A percentile compares a stretch with the other conserved stretches of the same genome.
Evolutionary conservation across 1,140 invertebrate genomes (phyloP).

Genomic region (Solenopsis fugax): DNA sequence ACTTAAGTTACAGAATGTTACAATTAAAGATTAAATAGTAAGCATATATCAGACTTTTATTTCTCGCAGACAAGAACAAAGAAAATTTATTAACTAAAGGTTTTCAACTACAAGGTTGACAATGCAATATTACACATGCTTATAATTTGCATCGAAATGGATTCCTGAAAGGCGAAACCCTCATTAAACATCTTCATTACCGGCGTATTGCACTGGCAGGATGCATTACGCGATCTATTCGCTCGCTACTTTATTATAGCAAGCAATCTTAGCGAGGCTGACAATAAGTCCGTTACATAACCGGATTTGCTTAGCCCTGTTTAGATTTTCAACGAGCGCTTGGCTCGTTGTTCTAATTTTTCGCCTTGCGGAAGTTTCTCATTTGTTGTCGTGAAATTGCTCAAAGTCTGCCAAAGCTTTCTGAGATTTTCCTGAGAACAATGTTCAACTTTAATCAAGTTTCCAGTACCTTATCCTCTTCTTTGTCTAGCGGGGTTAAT

Average conservation of each 20-base stretch:
- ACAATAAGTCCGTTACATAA: conserved; percentile 74
- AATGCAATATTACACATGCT: neutral
- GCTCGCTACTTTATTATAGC: conserved; percentile 74
- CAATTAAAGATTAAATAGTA: neutral
- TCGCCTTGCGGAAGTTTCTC: neutral
- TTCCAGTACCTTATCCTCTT: conserved; percentile 9
- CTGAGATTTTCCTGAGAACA: conserved; percentile 27
- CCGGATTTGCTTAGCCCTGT: conserved; percentile 45
- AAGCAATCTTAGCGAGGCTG: conserved; percentile 68
- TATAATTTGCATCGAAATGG: conserved; percentile 33
- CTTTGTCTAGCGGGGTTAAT: conserved; percentile 24
- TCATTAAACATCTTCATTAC: conserved; percentile 62
- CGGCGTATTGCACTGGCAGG: conserved; percentile 40
- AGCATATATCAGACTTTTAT: neutral
- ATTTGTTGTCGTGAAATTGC: conserved; percentile 57
- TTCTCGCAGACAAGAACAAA: neutral
- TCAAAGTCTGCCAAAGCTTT: conserved; percentile 35
- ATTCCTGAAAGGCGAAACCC: conserved; percentile 21
- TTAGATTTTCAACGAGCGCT: conserved; percentile 63
- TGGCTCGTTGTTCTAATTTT: conserved; percentile 37
- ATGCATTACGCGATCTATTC: conserved; percentile 69
- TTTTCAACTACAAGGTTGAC: neutral
- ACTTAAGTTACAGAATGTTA: too few species aligned
- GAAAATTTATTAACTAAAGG: neutral
- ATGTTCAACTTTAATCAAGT: conserved; percentile 56